Percentiles rank a stretch among this genome's conserved stretches.
phyloP scores from a whole-genome alignment of 1,140 invertebrate genomes.

The Ostrea denselamellosa region DNA sequence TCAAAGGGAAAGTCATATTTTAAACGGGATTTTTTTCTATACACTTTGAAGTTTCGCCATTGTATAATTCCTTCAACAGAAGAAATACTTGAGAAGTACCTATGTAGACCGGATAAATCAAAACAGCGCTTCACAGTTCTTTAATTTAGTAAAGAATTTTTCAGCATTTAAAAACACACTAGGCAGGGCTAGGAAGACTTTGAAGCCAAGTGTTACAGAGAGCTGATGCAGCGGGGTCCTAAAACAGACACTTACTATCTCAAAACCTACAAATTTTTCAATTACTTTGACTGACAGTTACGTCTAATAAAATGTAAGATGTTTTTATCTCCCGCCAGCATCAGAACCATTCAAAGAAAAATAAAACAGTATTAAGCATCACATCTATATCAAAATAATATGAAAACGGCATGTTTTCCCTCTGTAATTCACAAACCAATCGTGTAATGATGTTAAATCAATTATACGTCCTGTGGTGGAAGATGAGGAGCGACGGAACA shows the following conservation, averaged over 20 bases:
- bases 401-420: conserved; percentile 28
- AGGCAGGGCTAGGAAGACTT: conserved; percentile 15
- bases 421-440: conserved; percentile 38
- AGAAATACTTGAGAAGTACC: neutral
- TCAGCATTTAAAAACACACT: conserved; percentile 21
- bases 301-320: conserved; percentile 24
- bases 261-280: conserved; percentile 33
- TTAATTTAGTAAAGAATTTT: conserved; percentile 31
- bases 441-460: conserved; percentile 38
- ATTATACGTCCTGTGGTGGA: conserved; percentile 14
- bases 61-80: neutral
- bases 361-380: conserved; percentile 34
- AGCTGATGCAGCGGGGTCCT: neutral
- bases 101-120: conserved; percentile 7
- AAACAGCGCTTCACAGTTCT: neutral
- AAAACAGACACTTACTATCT: conserved; percentile 17
- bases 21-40: too few relatives aligned
- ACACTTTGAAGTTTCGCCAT: too few relatives aligned
- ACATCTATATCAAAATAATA: conserved; percentile 39
- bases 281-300: conserved; percentile 38
- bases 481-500: conserved; percentile 27
- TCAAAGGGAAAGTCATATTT: too few relatives aligned
- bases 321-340: conserved; percentile 23
- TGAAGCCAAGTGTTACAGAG: conserved; percentile 6
- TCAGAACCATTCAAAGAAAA: conserved; percentile 21